Percentiles rank a stretch among this genome's conserved stretches.
These are phyloP conservation scores for Abrostola tripartita DNA, from an alignment of 2,888 invertebrate genomes.

Conservation along the genomic window DNA sequence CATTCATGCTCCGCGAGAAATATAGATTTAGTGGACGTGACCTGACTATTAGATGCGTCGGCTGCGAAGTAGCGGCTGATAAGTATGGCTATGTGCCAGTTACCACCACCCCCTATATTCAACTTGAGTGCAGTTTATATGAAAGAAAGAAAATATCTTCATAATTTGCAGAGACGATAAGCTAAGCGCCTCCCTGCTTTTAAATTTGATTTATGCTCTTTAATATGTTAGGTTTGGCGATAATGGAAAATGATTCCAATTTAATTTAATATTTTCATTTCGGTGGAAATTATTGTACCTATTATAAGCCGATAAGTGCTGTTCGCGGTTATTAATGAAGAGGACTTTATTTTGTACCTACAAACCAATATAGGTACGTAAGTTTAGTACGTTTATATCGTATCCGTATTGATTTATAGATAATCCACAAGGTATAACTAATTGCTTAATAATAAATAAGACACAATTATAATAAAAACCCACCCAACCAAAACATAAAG, in stretches of 20 bases:
- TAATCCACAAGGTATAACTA: too few relatives aligned
- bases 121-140: slow-evolving; percentile 42
- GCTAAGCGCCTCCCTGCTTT: slow-evolving; percentile 29
- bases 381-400: too few relatives aligned
- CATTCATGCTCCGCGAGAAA: slow-evolving; percentile 61
- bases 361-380: too few relatives aligned
- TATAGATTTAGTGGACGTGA: slow-evolving; percentile 68
- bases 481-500: too few relatives aligned
- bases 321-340: too few relatives aligned
- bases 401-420: too few relatives aligned
- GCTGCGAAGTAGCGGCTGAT: slow-evolving; percentile 36
- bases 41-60: slow-evolving; percentile 48
- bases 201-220: slow-evolving; percentile 37
- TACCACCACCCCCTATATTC: slow-evolving; percentile 31
- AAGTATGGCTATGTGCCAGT: slow-evolving; percentile 52
- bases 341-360: too few relatives aligned
- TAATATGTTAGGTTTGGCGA: background rate
- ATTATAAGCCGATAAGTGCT: too few relatives aligned
- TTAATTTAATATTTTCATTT: background rate
- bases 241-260: background rate
- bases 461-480: too few relatives aligned
- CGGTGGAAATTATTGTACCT: background rate
- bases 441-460: too few relatives aligned
- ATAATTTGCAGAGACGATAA: slow-evolving; percentile 43
- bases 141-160: slow-evolving; percentile 39